phyloP scores from a whole-genome alignment of 2,888 invertebrate species.

The Tachina lurida region DNA sequence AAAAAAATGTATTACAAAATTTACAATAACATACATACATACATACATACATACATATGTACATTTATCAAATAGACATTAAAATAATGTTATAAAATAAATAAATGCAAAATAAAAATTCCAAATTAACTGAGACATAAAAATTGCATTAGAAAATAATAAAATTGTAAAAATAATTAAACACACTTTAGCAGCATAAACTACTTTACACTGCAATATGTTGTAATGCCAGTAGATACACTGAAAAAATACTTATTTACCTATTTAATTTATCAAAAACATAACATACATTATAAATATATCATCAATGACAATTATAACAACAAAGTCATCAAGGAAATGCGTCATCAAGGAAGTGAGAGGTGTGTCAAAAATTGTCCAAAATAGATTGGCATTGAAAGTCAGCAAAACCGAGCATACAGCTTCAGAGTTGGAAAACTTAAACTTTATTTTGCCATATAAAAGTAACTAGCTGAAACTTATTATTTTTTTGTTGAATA shows the following conservation, averaged over 20 bases:
- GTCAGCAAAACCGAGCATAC: too few relatives aligned
- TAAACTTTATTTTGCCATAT: too few relatives aligned
- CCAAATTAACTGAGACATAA: conserved; percentile 43
- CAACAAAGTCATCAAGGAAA: too few relatives aligned
- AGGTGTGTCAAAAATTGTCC: too few relatives aligned
- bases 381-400: too few relatives aligned
- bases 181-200: conserved; percentile 35
- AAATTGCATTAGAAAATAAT: conserved; percentile 55
- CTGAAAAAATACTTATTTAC: neutral
- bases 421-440: too few relatives aligned
- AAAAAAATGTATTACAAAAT: neutral
- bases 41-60: neutral
- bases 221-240: neutral
- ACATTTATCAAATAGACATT: neutral
- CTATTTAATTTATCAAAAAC: neutral
- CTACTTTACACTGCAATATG: neutral
- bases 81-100: conserved; percentile 17
- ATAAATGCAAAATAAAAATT: conserved; percentile 31
- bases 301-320: too few relatives aligned
- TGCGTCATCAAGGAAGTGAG: too few relatives aligned
- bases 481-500: too few relatives aligned
- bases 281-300: neutral
- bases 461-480: too few relatives aligned
- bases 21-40: neutral
- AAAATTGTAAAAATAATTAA: conserved; percentile 35